phyloP scores from a whole-genome alignment of 2,113 vertebrate species.

The Brachionichthys hirsutus region DNA sequence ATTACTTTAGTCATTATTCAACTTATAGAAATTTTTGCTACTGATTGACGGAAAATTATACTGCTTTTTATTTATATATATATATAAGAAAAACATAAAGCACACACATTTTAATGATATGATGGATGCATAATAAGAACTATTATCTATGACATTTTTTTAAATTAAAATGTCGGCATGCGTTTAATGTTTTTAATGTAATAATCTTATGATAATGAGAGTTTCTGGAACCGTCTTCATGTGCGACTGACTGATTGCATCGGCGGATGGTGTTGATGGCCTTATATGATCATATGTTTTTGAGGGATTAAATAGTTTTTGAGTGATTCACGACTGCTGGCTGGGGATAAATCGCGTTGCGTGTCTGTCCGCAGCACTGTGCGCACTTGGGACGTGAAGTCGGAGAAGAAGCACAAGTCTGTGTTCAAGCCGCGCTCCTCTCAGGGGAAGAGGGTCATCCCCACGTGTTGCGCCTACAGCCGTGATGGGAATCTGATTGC shows the following conservation, averaged over 20 bases:
- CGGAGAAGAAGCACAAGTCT: constrained; percentile 90
- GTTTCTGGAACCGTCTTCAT: constrained; percentile 1
- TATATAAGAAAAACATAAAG: background rate
- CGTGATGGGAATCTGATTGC: constrained; percentile 93
- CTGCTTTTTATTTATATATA: too few relatives aligned
- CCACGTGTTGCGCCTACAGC: constrained; percentile 91
- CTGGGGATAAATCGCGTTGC: constrained; percentile 9
- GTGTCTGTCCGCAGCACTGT: constrained; percentile 82
- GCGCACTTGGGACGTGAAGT: constrained; percentile 91
- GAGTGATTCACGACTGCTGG: constrained; percentile 14
- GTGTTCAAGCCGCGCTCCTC: constrained; percentile 91
- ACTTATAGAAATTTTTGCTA: too few relatives aligned
- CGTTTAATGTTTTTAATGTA: background rate
- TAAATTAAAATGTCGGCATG: background rate
- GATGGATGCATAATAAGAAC: too few relatives aligned
- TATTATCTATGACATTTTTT: background rate
- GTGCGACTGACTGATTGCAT: constrained; percentile 27
- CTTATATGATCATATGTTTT: constrained; percentile 21
- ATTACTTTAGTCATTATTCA: too few relatives aligned
- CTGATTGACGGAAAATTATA: too few relatives aligned
- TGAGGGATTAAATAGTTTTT: constrained; percentile 20
- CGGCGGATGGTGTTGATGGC: constrained; percentile 16
- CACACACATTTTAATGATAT: background rate
- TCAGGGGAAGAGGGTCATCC: constrained; percentile 92
- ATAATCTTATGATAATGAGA: constrained; percentile 40